These are phyloP conservation scores for Scomber japonicus DNA, from an alignment of 2,113 vertebrate genomes.

Conservation along the genomic window DNA sequence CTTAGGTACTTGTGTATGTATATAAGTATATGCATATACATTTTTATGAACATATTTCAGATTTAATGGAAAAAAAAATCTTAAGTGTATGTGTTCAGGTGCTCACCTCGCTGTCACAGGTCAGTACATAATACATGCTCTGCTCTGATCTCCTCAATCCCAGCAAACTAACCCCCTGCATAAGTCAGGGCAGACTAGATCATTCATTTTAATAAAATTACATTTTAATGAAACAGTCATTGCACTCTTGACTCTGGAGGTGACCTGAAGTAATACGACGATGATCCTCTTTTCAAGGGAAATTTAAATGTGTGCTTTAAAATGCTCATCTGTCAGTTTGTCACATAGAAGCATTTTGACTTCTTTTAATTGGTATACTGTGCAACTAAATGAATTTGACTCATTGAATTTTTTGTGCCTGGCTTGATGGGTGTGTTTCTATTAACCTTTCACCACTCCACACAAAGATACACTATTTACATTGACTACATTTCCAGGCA, in stretches of 20 bases:
- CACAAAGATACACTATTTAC: background rate
- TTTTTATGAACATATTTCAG: background rate
- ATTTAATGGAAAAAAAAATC: background rate
- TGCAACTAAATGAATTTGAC: background rate
- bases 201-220: conserved; percentile 59
- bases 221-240: conserved; percentile 65
- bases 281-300: conserved; percentile 16
- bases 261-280: conserved; percentile 37
- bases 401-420: background rate
- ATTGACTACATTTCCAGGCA: background rate
- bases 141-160: conserved; percentile 40
- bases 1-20: background rate
- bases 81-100: background rate
- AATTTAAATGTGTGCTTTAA: conserved; percentile 32
- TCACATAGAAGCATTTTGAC: background rate
- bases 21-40: background rate
- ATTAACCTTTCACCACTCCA: background rate
- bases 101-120: conserved; percentile 29
- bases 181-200: conserved; percentile 40
- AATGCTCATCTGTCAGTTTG: background rate
- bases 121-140: conserved; percentile 46
- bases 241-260: conserved; percentile 58
- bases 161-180: conserved; percentile 15
- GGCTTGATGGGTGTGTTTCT: background rate
- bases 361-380: background rate